These are phyloP conservation scores for Eurypyga helias DNA, from an alignment of 2,113 vertebrate genomes.

Conservation along the genomic window DNA sequence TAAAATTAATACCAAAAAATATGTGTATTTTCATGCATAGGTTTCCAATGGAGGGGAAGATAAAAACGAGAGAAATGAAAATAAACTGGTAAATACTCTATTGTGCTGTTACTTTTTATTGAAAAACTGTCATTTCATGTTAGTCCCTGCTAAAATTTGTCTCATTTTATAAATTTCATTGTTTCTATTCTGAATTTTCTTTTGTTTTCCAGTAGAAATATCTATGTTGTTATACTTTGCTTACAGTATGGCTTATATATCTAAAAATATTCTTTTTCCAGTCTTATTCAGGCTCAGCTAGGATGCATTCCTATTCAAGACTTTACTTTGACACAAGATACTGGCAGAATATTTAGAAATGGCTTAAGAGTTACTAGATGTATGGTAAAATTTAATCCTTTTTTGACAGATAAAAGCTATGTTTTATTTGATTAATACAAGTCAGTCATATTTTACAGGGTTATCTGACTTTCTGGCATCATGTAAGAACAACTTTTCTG, in stretches of 20 bases:
- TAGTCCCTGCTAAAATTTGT: background rate
- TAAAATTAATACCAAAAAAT: conserved; percentile 9
- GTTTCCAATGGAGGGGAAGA: conserved; percentile 94
- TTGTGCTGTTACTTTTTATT: background rate
- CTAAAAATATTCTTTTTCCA: conserved; percentile 28
- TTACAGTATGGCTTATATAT: background rate
- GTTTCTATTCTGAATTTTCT: background rate
- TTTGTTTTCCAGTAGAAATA: background rate
- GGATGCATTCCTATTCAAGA: conserved; percentile 93
- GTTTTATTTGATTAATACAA: conserved; percentile 15
- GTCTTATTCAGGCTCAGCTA: conserved; percentile 96
- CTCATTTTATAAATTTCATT: background rate
- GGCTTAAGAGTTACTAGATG: conserved; percentile 93
- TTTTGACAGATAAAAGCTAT: background rate
- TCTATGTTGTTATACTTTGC: background rate
- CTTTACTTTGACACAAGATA: conserved; percentile 95
- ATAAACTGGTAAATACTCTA: conserved; percentile 88
- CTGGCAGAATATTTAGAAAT: conserved; percentile 91
- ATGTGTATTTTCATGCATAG: conserved; percentile 73
- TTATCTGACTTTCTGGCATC: conserved; percentile 89
- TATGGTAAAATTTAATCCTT: conserved; percentile 72
- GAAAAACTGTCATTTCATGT: background rate
- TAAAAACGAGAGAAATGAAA: conserved; percentile 98
- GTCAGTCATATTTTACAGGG: conserved; percentile 76
- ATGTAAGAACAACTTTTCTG: conserved; percentile 80